phyloP scores from a whole-genome alignment of 2,888 invertebrate species.

The Ennomos quercinarius region DNA sequence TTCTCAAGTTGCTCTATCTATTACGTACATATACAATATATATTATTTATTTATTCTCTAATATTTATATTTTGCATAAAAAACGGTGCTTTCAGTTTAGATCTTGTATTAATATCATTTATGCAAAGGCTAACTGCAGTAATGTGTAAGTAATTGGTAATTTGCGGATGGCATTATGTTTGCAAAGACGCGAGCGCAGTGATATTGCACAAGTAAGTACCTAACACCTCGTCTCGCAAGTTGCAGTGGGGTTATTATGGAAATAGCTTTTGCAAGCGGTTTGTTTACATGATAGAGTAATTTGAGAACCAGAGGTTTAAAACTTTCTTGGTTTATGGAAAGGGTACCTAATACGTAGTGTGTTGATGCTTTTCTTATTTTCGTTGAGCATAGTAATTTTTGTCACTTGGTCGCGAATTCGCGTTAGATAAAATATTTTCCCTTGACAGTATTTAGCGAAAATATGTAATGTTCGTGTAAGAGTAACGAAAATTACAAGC shows the following conservation, averaged over 20 bases:
- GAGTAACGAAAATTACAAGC: too few species aligned
- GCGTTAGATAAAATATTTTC: too few species aligned
- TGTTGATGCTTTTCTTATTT: too few species aligned
- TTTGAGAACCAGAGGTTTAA: background rate
- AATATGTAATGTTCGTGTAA: too few species aligned
- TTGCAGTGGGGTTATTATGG: slow-evolving; percentile 16
- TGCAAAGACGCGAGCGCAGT: slow-evolving; percentile 39
- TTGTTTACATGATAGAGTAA: slow-evolving; percentile 13
- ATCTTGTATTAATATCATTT: slow-evolving; percentile 6
- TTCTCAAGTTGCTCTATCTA: too few species aligned
- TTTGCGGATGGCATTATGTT: slow-evolving; percentile 46
- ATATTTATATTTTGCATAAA: background rate
- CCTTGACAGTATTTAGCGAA: too few species aligned
- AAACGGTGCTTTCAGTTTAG: background rate
- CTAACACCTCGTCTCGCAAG: slow-evolving; percentile 37
- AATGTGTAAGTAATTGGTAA: slow-evolving; percentile 46
- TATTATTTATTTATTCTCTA: background rate
- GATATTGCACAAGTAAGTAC: slow-evolving; percentile 43
- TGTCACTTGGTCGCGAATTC: too few species aligned
- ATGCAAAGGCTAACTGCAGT: slow-evolving; percentile 12
- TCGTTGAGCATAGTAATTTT: too few species aligned
- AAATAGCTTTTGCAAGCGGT: slow-evolving; percentile 21
- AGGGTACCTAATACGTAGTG: too few species aligned
- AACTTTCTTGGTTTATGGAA: too few species aligned
- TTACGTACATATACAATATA: too few species aligned